A percentile compares a stretch with the other conserved stretches of the same genome.
Evolutionary conservation across 2,888 invertebrate species (phyloP).

Genomic region (Cylloceria caligata): DNA sequence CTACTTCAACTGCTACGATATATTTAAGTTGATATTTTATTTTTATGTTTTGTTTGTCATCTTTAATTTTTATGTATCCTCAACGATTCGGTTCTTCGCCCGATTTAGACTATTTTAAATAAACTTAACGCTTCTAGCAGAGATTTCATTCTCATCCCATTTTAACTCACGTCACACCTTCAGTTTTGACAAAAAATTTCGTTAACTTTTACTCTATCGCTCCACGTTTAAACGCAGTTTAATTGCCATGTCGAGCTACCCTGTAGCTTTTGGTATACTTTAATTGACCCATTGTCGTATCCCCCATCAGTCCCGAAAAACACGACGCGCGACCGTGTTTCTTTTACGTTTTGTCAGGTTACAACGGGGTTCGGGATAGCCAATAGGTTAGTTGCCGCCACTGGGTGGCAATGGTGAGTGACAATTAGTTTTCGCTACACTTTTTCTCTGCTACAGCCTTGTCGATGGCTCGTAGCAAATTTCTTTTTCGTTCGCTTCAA

Average conservation of each 20-base stretch:
- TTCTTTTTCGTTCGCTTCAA: not conserved
- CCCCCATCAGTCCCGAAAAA: slow-evolving; percentile 12
- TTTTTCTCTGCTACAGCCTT: not conserved
- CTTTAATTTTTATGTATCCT: no score
- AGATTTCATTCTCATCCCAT: not conserved
- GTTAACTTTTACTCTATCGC: slow-evolving; percentile 14
- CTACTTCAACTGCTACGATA: no score
- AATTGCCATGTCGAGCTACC: slow-evolving; percentile 26
- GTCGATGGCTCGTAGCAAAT: slow-evolving; percentile 1
- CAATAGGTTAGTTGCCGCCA: slow-evolving; percentile 7
- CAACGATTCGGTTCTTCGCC: no score
- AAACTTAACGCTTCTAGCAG: not conserved
- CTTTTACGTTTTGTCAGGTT: slow-evolving; percentile 13
- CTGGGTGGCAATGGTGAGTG: slow-evolving; percentile 15
- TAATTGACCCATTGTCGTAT: slow-evolving; percentile 39
- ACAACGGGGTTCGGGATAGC: not conserved
- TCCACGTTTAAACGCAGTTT: slow-evolving; percentile 10
- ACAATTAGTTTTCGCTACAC: slow-evolving; percentile 39
- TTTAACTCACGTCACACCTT: not conserved
- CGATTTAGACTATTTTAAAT: not conserved
- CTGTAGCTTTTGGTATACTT: slow-evolving; percentile 21
- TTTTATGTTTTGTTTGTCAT: no score
- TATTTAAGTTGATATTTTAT: no score
- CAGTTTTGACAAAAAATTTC: slow-evolving; percentile 8
- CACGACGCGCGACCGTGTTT: slow-evolving; percentile 5